Percentiles rank a stretch among this genome's conserved stretches.
Conservation (phyloP, 1,140 invertebrate species). For the Drosophila rhopaloa region DNA sequence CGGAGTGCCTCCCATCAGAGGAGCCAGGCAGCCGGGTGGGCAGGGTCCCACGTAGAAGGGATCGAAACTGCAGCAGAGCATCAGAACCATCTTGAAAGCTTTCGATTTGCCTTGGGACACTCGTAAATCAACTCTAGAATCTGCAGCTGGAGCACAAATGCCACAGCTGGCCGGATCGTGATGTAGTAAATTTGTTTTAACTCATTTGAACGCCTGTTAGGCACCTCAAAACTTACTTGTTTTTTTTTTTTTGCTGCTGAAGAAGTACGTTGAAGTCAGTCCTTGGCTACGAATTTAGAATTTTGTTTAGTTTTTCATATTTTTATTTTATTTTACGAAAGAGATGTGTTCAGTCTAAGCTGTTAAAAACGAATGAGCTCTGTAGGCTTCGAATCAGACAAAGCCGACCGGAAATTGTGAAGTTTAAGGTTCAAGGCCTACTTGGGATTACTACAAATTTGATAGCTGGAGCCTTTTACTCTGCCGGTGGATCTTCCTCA, state of each 20-base stretch:
- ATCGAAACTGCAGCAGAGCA: constrained; percentile 38
- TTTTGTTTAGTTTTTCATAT: constrained; percentile 32
- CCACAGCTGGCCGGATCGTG: no score
- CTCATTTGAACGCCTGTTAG: no score
- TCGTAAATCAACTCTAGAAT: not conserved
- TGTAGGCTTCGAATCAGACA: not conserved
- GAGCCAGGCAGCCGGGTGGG: constrained; percentile 33
- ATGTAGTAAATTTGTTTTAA: no score
- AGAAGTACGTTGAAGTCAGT: constrained; percentile 33
- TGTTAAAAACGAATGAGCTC: constrained; percentile 31
- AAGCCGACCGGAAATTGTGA: not conserved
- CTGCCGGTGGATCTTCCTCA: not conserved
- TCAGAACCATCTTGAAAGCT: constrained; percentile 26
- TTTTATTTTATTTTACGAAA: constrained; percentile 11
- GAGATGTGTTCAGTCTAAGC: constrained; percentile 21
- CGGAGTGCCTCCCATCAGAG: not conserved
- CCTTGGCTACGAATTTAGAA: constrained; percentile 25
- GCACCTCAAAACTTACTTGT: not conserved
- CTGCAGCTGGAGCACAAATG: not conserved
- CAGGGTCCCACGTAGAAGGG: constrained; percentile 55
- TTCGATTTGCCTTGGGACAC: not conserved
- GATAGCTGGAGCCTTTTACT: not conserved
- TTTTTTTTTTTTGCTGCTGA: constrained; percentile 13
- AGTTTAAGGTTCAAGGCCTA: constrained; percentile 5
- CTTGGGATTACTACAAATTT: constrained; percentile 7